These are phyloP conservation scores for Montipora foliosa DNA, from an alignment of 64 coral and sea anemone species.

Conservation along the genomic window DNA sequence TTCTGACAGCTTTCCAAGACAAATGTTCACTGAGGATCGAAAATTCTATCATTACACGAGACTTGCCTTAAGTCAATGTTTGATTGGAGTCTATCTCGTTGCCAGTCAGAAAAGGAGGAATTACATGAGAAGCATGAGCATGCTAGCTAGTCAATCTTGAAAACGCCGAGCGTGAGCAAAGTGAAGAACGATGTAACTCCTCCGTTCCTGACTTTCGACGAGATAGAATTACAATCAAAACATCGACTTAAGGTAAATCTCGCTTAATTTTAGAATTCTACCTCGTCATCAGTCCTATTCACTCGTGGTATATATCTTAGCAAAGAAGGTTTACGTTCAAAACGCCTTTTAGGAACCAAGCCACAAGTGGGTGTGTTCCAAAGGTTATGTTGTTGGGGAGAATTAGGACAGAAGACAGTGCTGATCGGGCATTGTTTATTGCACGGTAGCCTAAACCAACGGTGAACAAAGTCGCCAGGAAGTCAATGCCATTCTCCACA, in stretches of 20 bases:
- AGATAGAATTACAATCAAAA: slow-evolving; percentile 37
- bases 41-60: not conserved
- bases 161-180: not conserved
- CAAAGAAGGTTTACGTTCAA: slow-evolving; percentile 44
- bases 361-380: slow-evolving; percentile 47
- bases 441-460: slow-evolving; percentile 41
- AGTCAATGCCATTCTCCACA: slow-evolving; percentile 29
- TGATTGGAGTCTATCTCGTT: slow-evolving; percentile 48
- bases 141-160: slow-evolving; percentile 27
- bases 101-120: slow-evolving; percentile 52
- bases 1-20: no score
- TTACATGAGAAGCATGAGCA: slow-evolving; percentile 43
- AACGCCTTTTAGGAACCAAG: slow-evolving; percentile 47
- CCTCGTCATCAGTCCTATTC: slow-evolving; percentile 53
- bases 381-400: not conserved
- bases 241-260: slow-evolving; percentile 51
- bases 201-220: slow-evolving; percentile 4
- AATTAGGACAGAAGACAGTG: slow-evolving; percentile 8
- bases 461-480: slow-evolving; percentile 9
- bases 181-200: not conserved
- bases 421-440: slow-evolving; percentile 57
- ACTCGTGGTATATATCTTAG: slow-evolving; percentile 53
- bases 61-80: slow-evolving; percentile 34
- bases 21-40: no score
- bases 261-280: slow-evolving; percentile 58